Evolutionary conservation across 2,888 invertebrate genomes (phyloP), one percentile per base, ranked within the genome.

Genomic region (Homarus gammarus): DNA sequence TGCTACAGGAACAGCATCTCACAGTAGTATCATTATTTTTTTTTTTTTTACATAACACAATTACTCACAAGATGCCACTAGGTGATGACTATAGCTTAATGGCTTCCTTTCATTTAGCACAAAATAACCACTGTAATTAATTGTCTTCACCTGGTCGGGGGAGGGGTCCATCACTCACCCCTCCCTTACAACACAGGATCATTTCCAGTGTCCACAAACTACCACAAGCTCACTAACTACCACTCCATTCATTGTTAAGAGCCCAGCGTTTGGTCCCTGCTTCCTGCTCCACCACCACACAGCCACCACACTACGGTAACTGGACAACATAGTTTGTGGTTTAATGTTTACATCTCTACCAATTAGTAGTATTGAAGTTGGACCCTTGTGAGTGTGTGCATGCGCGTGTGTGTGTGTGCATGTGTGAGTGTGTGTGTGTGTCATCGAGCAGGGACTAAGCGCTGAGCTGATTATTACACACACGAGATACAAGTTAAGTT

Each of bases 181-280:
- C n/a, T n/a, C n/a, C n/a, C n/a, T n/a, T n/a, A n/a, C n/a, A n/a
- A n/a, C n/a, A n/a, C n/a, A n/a, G n/a, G n/a, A n/a, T n/a, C n/a
- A n/a, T n/a, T n/a, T 79, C 78, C 51, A 51, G 36, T 40, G 78
- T 56, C 56, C 78, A 79, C 78, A 51, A 64, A 79, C 78, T 51
- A 79, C 78, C 78, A 51, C 51, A 79, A 79, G 78, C 78, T 79
- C 78, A 49, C 78, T 79, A 79, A 56, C 78, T 79, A 79, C 78
- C 78, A 79, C 56, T 51, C 78, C 78, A 79, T 79, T 79, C 78
- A 79, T 22, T n/a, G n/a, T n/a, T 15, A 12, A 56, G 56, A 79
- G 56, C 56, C 33, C 56, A 36, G 31, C 56, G 36, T 36, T 36
- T 79, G 78, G 56, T 79, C 49, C 33, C 78, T n/a, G 18, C 78